Base-by-base conservation (phyloP, 2,888 invertebrate genomes). In the Caenorhabditis japonica region DNA sequence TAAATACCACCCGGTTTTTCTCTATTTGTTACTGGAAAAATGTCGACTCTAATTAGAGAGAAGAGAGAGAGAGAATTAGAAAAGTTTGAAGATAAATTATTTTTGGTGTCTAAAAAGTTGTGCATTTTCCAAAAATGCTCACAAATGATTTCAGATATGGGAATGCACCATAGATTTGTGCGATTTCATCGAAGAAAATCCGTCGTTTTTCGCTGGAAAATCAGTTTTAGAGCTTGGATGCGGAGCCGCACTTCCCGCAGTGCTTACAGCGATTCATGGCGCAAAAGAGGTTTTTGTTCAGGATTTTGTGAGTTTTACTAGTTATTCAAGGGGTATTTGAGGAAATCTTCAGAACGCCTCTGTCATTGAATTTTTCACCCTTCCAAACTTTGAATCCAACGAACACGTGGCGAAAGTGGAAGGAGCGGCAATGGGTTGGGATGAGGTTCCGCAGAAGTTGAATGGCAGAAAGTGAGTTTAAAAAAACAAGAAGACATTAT, bases 161-260 rank as follows among this genome's bases (percentile, higher is more conserved):
- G 96, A 97, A 90, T 94, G 95, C 86, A 93, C 94, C 4, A 90
- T 91, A 83, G 95, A 96, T 88, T 88, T 96, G 59, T 89, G 92
- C 36, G 88, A 91, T 71, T 94, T 92, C 88, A 88, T 95, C 36
- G 82, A 89, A 36, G 73, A 83, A 3, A 75, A 88, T 7, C 89
- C 91, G 15, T 85, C 90, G 41, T 61, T 64, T 27, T 75, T 80
- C 25, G 47, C 39, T 4, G 83, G 80, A 23, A 92, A 91, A 83
- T 89, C 88, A 47, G 92, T 95, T 0, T 89, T 96, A 52, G 96
- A 90, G 90, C 90, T 96, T 69, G 97, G 97, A 0, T 97, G 96
- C 90, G 97, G 97, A 5, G 91, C 93, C 58, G 96, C 95, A 1
- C 90, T 97, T 58, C 90, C 95, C 59, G 95, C 95, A n/a, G 91